Evolutionary conservation across 2,113 vertebrate genomes (phyloP).

Genomic region (Takifugu bimaculatus): DNA sequence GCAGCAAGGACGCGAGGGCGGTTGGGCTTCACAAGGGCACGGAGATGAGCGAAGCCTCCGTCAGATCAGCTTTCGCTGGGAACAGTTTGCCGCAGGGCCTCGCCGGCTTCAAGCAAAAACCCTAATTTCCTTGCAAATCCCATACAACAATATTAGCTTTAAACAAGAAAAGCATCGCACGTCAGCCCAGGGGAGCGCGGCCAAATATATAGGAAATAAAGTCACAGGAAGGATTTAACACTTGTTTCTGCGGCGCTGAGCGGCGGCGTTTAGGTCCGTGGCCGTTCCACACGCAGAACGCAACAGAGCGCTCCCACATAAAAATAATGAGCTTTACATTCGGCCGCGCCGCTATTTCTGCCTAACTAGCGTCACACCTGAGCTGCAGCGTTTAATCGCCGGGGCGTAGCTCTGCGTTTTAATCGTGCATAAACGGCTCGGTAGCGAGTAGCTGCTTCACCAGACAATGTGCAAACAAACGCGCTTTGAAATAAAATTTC

Average conservation of each 20-base stretch:
- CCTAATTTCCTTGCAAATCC: constrained; percentile 67
- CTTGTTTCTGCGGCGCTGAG: constrained; percentile 11
- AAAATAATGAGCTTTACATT: constrained; percentile 1
- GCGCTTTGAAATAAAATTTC: too few species aligned
- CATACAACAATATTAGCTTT: constrained; percentile 63
- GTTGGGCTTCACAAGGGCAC: not conserved
- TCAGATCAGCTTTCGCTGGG: constrained; percentile 83
- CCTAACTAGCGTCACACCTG: not conserved
- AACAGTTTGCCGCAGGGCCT: constrained; percentile 47
- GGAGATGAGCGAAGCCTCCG: constrained; percentile 77
- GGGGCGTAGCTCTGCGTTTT: not conserved
- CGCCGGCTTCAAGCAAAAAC: constrained; percentile 47
- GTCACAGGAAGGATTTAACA: constrained; percentile 30
- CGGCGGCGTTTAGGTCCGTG: constrained; percentile 12
- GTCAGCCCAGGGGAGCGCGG: constrained; percentile 41
- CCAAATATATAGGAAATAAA: constrained; percentile 36
- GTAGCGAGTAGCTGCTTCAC: not conserved
- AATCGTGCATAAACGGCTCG: not conserved
- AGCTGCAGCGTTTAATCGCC: not conserved
- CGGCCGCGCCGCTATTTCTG: not conserved
- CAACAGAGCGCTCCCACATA: not conserved
- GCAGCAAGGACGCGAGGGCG: not conserved
- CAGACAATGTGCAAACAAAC: too few species aligned
- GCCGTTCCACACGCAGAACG: not conserved
- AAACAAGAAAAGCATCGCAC: constrained; percentile 56